Percentiles rank a stretch among this genome's conserved stretches.
These are phyloP conservation scores for Elaphurus davidianus DNA, from an alignment of 2,113 vertebrate genomes.

Conservation along the genomic window DNA sequence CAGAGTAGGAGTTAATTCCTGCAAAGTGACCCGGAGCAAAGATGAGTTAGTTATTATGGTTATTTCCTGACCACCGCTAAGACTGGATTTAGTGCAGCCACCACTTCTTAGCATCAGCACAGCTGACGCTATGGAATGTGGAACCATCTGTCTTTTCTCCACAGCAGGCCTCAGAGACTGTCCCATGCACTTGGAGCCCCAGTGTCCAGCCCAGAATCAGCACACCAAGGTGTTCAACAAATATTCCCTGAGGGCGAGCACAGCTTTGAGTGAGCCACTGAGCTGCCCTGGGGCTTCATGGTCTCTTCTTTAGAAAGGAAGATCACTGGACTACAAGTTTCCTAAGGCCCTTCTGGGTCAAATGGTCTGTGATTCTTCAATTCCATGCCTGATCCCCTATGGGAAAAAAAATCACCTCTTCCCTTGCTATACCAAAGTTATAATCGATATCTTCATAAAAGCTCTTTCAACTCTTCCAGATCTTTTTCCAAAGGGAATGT, in stretches of 20 bases:
- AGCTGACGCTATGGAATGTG: neutral
- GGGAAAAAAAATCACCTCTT: neutral
- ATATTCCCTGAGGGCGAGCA: neutral
- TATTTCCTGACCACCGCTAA: neutral
- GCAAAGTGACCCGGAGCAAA: neutral
- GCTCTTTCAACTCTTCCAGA: conserved; percentile 14
- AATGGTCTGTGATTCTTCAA: conserved; percentile 1
- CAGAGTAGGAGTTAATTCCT: neutral
- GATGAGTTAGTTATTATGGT: neutral
- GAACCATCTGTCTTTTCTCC: neutral
- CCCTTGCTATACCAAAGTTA: conserved; percentile 28
- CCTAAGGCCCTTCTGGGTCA: conserved; percentile 40
- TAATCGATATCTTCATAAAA: conserved; percentile 25
- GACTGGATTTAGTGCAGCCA: neutral
- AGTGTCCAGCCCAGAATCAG: neutral
- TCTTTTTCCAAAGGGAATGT: conserved; percentile 38
- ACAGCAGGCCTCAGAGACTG: neutral
- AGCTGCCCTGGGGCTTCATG: neutral
- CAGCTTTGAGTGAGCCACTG: neutral
- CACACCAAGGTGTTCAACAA: neutral
- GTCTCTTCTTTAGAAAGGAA: neutral
- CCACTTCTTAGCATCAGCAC: neutral
- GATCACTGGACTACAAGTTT: conserved; percentile 18
- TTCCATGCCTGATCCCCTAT: conserved; percentile 21
- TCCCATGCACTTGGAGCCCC: too few species aligned